Conservation (phyloP, 2,888 invertebrate species). For the Dasysyrphus tricinctus region DNA sequence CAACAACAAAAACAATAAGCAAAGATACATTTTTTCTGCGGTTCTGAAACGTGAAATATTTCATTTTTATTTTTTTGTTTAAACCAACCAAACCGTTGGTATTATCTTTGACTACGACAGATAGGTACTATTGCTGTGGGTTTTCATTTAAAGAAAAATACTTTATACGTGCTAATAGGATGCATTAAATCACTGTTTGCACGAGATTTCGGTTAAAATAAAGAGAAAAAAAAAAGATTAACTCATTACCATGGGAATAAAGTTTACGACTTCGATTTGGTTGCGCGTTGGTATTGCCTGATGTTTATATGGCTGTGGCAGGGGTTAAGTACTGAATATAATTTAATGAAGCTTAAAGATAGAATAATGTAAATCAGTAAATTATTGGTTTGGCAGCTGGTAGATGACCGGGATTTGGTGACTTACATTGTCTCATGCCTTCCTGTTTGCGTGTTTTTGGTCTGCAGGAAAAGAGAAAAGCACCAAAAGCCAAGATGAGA, state of each 20-base stretch:
- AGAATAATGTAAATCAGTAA: too few species aligned
- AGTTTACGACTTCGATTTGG: too few species aligned
- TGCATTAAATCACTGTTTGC: slow-evolving; percentile 64
- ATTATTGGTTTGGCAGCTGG: too few species aligned
- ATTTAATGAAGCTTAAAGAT: too few species aligned
- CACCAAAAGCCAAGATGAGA: too few species aligned
- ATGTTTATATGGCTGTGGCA: too few species aligned
- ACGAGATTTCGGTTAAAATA: slow-evolving; percentile 31
- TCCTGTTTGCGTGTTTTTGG: too few species aligned
- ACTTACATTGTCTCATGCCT: too few species aligned
- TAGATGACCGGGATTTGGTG: too few species aligned
- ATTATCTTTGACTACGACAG: not conserved
- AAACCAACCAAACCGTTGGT: not conserved
- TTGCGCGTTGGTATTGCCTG: not conserved
- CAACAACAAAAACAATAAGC: slow-evolving; percentile 30
- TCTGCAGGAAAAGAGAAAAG: too few species aligned
- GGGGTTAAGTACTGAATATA: too few species aligned
- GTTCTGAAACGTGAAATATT: slow-evolving; percentile 67
- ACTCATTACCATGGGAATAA: not conserved
- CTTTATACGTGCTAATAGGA: slow-evolving; percentile 35
- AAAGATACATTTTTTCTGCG: slow-evolving; percentile 62
- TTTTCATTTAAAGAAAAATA: slow-evolving; percentile 3
- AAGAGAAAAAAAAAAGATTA: slow-evolving; percentile 1
- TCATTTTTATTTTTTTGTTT: slow-evolving; percentile 38
- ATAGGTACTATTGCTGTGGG: slow-evolving; percentile 16